phyloP scores from a whole-genome alignment of 2,113 vertebrate species.

The Lophochroa leadbeateri region DNA sequence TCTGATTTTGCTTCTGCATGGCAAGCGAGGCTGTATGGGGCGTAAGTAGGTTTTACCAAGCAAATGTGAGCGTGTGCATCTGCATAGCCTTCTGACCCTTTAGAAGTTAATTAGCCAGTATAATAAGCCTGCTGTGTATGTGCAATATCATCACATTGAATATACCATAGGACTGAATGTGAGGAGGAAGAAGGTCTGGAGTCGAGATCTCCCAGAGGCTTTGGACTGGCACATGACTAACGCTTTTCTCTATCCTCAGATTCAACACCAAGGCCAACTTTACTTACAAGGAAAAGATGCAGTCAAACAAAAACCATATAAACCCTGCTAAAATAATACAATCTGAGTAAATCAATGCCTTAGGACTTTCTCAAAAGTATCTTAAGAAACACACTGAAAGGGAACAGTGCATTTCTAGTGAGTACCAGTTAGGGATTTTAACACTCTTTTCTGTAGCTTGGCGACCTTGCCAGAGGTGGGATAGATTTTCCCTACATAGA shows the following conservation, averaged over 20 bases:
- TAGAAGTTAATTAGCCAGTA: neutral
- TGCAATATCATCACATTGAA: neutral
- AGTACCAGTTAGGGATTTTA: neutral
- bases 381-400: neutral
- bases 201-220: neutral
- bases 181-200: neutral
- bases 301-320: constrained; percentile 20
- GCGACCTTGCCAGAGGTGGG: neutral
- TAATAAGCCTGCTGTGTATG: neutral
- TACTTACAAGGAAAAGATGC: neutral
- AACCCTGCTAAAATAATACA: neutral
- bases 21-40: neutral
- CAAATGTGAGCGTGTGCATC: neutral
- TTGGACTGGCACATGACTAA: neutral
- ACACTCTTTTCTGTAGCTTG: neutral
- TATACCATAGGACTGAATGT: neutral
- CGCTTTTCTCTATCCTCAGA: neutral
- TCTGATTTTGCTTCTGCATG: neutral
- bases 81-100: neutral
- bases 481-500: neutral
- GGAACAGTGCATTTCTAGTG: neutral
- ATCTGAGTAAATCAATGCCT: constrained; percentile 2
- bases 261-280: neutral
- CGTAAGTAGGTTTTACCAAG: neutral
- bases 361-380: neutral